Evolutionary conservation across 2,797 vertebrate species (phyloP).

Genomic region (Eutrigla gurnardus): DNA sequence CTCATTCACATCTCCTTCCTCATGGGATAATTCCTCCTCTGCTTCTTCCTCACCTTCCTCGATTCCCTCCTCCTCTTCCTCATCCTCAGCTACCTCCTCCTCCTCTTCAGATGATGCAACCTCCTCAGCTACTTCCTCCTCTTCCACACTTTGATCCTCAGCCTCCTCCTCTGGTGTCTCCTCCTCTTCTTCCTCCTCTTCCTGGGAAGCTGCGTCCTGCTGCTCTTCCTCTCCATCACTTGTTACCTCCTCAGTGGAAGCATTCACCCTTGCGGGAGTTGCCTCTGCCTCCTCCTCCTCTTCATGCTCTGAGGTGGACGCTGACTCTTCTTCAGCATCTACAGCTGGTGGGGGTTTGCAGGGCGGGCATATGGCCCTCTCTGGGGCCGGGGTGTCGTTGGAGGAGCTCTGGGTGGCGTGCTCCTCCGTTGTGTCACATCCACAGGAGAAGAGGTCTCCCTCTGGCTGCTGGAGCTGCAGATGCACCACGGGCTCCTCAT

Average conservation of each 20-base stretch:
- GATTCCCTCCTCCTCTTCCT: constrained; percentile 31
- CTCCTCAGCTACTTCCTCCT: constrained; percentile 28
- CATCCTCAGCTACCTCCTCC: constrained; percentile 22
- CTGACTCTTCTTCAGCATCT: constrained; percentile 50
- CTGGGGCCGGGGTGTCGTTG: constrained; percentile 86
- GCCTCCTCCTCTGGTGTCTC: constrained; percentile 27
- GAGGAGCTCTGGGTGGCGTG: constrained; percentile 80
- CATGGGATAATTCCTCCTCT: constrained; percentile 28
- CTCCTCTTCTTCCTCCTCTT: constrained; percentile 45
- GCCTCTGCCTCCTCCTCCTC: constrained; percentile 24
- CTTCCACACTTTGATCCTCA: constrained; percentile 34
- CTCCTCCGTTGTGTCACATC: constrained; percentile 78
- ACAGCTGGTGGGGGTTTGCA: constrained; percentile 59
- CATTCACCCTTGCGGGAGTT: constrained; percentile 24
- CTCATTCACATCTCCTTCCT: constrained; percentile 36
- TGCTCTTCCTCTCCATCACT: constrained; percentile 39
- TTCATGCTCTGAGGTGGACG: constrained; percentile 36
- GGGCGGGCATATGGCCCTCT: constrained; percentile 79
- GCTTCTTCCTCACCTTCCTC: constrained; percentile 14
- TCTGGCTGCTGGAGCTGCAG: constrained; percentile 82
- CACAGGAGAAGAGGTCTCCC: constrained; percentile 77
- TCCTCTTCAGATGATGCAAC: constrained; percentile 32
- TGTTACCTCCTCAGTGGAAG: constrained; percentile 27
- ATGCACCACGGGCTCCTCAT: constrained; percentile 78
- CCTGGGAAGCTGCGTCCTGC: constrained; percentile 29